Base-by-base conservation (phyloP, 2,113 vertebrate genomes). In the Dicerorhinus sumatrensis region DNA sequence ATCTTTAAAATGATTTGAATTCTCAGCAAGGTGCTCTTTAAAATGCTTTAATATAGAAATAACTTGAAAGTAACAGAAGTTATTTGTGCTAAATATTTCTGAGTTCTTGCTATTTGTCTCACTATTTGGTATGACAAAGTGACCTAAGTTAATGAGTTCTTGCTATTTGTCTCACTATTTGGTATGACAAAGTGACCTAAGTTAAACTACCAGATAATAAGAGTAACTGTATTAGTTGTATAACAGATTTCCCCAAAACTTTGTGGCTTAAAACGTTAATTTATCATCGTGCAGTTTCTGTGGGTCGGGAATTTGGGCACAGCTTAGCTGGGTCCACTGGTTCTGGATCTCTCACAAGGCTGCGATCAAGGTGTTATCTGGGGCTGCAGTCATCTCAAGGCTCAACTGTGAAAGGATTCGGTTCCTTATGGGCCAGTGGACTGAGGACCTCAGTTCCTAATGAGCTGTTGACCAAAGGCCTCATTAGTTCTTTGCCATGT, bases 81-180 rank as follows among this genome's bases (percentile, higher is more conserved):
- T 89, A 75, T 27, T 93, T 88, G 27, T 69, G 25, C 11, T 92
- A 46, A 54, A 54, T 97, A 81, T 90, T 93, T 96, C 58, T 87
- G 63, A 92, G 6, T 80, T 95, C 9, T 96, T 92, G 14, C 12
- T 95, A 7, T 94, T 85, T 65, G 31, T 65, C n/a, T 79, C 6
- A 0, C 25, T 91, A 39, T 76, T 95, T 65, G 60, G 9, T 75
- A n/a, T 86, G 85, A 65, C 56, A 89, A 48, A 94, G n/a, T 85
- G 18, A 92, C 42, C 56, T 48, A 79, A 97, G 39, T 92, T 94
- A 58, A 94, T 87, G 63, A 92, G 6, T 80, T 95, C 9, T 96
- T 92, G 14, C 12, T 95, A 7, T 94, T 85, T 65, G 31, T 65
- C n/a, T 79, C 6, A 0, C 25, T 91, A 39, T 76, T 95, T 65